Evolutionary conservation across 2,797 vertebrate genomes (phyloP).

Genomic region (Nyctibius grandis): DNA sequence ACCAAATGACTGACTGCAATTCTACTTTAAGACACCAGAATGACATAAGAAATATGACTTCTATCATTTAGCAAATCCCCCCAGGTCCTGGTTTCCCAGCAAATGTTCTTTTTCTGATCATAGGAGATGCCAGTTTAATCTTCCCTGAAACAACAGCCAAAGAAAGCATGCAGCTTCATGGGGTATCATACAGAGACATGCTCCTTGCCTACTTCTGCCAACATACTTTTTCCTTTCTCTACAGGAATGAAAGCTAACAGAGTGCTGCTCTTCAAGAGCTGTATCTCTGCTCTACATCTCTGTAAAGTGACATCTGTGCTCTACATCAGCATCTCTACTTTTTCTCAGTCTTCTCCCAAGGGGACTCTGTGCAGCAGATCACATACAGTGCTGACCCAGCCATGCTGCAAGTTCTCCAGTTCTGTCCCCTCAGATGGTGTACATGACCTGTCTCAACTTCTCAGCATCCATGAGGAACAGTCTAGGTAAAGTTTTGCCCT

Average conservation of each 20-base stretch:
- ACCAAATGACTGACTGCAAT: neutral
- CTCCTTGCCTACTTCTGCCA: neutral
- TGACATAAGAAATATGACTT: neutral
- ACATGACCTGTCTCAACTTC: neutral
- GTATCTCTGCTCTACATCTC: neutral
- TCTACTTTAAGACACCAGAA: neutral
- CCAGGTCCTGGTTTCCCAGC: neutral
- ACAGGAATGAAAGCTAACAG: neutral
- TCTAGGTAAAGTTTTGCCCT: neutral
- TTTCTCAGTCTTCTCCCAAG: neutral
- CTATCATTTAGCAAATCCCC: neutral
- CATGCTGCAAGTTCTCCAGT: neutral
- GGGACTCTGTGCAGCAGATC: neutral
- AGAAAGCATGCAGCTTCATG: neutral
- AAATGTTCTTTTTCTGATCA: neutral
- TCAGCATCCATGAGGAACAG: neutral
- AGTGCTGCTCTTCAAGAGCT: neutral
- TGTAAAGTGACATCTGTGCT: neutral
- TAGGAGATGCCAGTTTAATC: neutral
- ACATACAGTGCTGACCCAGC: neutral
- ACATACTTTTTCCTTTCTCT: neutral
- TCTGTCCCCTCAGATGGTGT: neutral
- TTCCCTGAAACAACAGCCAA: neutral
- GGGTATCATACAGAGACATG: neutral
- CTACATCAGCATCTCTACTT: neutral